Percentiles rank a stretch among this genome's conserved stretches.
These are phyloP conservation scores for Drosophila jambulina DNA, from an alignment of 1,140 invertebrate species.

Conservation along the genomic window DNA sequence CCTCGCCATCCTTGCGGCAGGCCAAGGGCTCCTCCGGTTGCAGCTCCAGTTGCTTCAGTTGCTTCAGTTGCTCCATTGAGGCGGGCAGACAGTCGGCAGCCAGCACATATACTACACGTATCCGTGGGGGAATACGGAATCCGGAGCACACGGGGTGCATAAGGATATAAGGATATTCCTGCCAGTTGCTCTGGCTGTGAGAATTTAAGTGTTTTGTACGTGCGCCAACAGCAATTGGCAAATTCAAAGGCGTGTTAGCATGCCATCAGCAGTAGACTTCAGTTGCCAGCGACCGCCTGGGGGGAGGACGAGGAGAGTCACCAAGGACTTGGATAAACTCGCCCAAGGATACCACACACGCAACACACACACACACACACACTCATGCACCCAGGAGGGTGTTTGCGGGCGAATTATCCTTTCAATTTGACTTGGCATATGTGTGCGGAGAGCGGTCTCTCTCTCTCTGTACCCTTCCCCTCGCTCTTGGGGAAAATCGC, in stretches of 20 bases:
- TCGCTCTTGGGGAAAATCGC: constrained; percentile 57
- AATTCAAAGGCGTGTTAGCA: constrained; percentile 85
- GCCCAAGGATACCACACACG: constrained; percentile 38
- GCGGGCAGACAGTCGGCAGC: constrained; percentile 47
- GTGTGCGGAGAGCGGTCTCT: constrained; percentile 46
- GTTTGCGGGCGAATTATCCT: constrained; percentile 85
- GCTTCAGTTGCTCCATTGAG: constrained; percentile 29
- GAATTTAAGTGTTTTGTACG: constrained; percentile 85
- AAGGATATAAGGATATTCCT: constrained; percentile 39
- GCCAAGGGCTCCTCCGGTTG: constrained; percentile 38
- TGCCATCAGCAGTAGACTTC: constrained; percentile 74
- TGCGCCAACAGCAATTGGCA: constrained; percentile 85
- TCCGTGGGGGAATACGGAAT: constrained; percentile 29
- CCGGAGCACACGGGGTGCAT: constrained; percentile 8
- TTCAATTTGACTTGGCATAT: constrained; percentile 85
- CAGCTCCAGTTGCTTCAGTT: constrained; percentile 27
- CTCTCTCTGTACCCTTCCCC: constrained; percentile 6
- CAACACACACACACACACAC: constrained; percentile 13
- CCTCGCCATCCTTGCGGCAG: constrained; percentile 64
- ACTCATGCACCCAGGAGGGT: constrained; percentile 73
- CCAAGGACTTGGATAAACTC: constrained; percentile 34
- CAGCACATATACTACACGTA: constrained; percentile 10
- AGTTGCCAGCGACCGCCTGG: constrained; percentile 41
- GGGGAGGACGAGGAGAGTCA: constrained; percentile 9
- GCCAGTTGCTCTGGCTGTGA: constrained; percentile 67